A percentile compares a stretch with the other conserved stretches of the same genome.
These are phyloP conservation scores for Solenopsis invicta DNA, from an alignment of 1,140 invertebrate species.

Conservation along the genomic window DNA sequence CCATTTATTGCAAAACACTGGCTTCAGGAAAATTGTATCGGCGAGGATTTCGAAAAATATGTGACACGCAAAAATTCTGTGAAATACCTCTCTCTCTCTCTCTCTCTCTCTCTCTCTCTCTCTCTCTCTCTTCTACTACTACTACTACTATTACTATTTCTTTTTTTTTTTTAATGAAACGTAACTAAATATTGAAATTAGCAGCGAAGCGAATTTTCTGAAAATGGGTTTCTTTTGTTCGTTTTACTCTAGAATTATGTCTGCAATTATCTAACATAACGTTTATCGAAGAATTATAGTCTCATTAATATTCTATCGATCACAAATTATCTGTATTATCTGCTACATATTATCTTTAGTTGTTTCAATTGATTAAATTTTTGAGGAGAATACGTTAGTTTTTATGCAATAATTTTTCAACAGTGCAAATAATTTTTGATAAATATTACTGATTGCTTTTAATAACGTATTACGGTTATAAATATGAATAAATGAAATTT, in stretches of 20 bases:
- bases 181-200: not conserved
- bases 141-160: too few relatives aligned
- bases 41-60: not conserved
- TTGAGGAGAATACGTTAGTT: not conserved
- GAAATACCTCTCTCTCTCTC: too few relatives aligned
- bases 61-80: not conserved
- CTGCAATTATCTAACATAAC: slow-evolving; percentile 13
- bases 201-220: not conserved
- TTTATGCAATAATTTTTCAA: not conserved
- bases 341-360: not conserved
- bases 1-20: not conserved
- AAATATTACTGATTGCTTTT: slow-evolving; percentile 14
- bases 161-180: not conserved
- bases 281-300: not conserved
- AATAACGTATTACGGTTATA: not conserved
- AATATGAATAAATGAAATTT: not conserved
- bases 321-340: not conserved
- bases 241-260: not conserved
- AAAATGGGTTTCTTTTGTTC: slow-evolving; percentile 3
- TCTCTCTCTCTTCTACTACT: too few relatives aligned
- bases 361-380: slow-evolving; percentile 9
- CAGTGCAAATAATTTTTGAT: not conserved
- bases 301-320: slow-evolving; percentile 7
- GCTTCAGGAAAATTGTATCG: not conserved
- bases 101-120: too few relatives aligned